Percentiles rank a stretch among this genome's conserved stretches.
Evolutionary conservation across 2,888 invertebrate species (phyloP).

Genomic region (Gymnoscelis rufifasciata): DNA sequence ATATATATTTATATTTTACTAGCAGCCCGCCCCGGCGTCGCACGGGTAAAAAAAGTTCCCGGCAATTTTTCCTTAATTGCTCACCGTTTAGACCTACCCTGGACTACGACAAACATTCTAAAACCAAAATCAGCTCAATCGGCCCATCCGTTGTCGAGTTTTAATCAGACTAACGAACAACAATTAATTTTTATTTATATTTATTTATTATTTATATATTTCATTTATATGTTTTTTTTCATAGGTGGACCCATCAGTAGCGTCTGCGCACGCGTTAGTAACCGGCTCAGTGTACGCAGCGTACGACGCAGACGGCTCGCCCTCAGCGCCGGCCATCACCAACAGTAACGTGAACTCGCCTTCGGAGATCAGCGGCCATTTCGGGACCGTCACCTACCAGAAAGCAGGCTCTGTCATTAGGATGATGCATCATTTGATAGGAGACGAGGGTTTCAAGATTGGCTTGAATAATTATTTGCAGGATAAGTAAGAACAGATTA

Average conservation of each 20-base stretch:
- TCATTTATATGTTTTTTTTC: no score
- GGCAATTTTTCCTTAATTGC: no score
- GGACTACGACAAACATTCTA: no score
- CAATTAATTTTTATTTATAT: no score
- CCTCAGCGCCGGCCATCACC: slow-evolving; percentile 76
- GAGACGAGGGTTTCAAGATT: slow-evolving; percentile 49
- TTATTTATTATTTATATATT: no score
- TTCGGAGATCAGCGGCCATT: slow-evolving; percentile 80
- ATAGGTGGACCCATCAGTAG: slow-evolving; percentile 79
- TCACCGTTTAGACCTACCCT: no score
- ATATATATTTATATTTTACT: no score
- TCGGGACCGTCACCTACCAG: slow-evolving; percentile 83
- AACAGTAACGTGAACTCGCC: slow-evolving; percentile 78
- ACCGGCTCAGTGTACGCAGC: slow-evolving; percentile 82
- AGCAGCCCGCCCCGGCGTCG: no score
- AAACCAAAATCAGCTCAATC: no score
- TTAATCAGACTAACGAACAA: no score
- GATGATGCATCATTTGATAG: slow-evolving; percentile 70
- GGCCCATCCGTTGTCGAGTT: no score
- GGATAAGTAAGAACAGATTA: slow-evolving; percentile 64
- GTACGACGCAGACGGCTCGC: slow-evolving; percentile 77
- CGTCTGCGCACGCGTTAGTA: slow-evolving; percentile 81
- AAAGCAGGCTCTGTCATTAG: slow-evolving; percentile 80
- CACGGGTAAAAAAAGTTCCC: no score
- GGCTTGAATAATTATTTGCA: slow-evolving; percentile 58